Conservation (phyloP, 2,113 vertebrate species). For the Urocolius indicus region DNA sequence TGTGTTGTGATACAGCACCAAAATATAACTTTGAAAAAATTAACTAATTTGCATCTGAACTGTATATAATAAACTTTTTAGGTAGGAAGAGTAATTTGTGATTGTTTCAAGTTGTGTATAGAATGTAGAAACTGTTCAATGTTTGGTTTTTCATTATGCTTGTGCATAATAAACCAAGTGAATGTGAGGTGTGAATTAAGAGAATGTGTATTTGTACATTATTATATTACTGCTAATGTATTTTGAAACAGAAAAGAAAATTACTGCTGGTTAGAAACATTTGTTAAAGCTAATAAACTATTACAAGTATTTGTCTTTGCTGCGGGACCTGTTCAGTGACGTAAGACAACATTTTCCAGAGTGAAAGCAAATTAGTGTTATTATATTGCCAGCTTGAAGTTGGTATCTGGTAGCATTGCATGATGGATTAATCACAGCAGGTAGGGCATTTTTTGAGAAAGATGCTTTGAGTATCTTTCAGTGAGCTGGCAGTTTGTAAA, state of each 20-base stretch:
- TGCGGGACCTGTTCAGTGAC: not conserved
- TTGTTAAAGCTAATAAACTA: not conserved
- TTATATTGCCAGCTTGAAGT: not conserved
- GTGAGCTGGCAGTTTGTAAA: conserved; percentile 48
- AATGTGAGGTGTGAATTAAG: not conserved
- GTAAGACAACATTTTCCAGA: not conserved
- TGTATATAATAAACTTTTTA: not conserved
- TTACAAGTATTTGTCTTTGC: not conserved
- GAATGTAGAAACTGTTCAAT: not conserved
- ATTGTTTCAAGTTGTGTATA: not conserved
- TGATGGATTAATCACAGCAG: conserved; percentile 56
- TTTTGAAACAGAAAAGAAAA: conserved; percentile 40
- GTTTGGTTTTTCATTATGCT: not conserved
- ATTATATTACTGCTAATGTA: not conserved
- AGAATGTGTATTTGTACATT: not conserved
- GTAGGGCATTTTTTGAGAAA: conserved; percentile 9
- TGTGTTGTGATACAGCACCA: not conserved
- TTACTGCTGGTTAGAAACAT: not conserved
- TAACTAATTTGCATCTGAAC: conserved; percentile 1
- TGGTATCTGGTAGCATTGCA: not conserved
- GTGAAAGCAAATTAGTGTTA: not conserved
- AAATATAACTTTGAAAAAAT: not conserved
- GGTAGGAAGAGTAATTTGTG: not conserved
- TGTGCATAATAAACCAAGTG: not conserved
- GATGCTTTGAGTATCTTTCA: conserved; percentile 1